phyloP scores from a whole-genome alignment of 2,113 vertebrate species.

The Pachycephala philippinensis region DNA sequence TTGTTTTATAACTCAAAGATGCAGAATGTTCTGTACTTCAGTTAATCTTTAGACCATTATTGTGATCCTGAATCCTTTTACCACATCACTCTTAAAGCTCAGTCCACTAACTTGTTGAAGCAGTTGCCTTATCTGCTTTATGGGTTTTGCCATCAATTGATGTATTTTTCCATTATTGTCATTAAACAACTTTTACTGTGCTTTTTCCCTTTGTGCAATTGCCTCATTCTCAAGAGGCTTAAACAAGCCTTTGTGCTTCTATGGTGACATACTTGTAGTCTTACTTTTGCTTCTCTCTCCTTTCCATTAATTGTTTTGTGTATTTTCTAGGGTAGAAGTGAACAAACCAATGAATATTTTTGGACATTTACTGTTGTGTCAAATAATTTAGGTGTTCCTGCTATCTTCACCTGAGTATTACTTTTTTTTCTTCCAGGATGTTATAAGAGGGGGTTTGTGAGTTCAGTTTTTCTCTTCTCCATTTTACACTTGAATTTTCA shows the following conservation, averaged over 20 bases:
- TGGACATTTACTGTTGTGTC: background rate
- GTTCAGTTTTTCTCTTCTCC: background rate
- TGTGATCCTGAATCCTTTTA: background rate
- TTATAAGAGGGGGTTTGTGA: background rate
- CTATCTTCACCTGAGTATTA: background rate
- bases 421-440: background rate
- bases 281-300: background rate
- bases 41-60: background rate
- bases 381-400: background rate
- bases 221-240: constrained; percentile 4
- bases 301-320: background rate
- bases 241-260: constrained; percentile 1
- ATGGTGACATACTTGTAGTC: background rate
- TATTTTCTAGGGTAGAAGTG: background rate
- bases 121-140: constrained; percentile 2
- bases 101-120: background rate
- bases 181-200: background rate
- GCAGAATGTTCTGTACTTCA: background rate
- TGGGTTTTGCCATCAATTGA: background rate
- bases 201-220: background rate
- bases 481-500: background rate
- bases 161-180: background rate
- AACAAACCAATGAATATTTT: background rate
- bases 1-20: background rate
- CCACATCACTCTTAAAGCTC: background rate